Evolutionary conservation across 2,113 vertebrate species (phyloP).

Genomic region (Grallaria varia): DNA sequence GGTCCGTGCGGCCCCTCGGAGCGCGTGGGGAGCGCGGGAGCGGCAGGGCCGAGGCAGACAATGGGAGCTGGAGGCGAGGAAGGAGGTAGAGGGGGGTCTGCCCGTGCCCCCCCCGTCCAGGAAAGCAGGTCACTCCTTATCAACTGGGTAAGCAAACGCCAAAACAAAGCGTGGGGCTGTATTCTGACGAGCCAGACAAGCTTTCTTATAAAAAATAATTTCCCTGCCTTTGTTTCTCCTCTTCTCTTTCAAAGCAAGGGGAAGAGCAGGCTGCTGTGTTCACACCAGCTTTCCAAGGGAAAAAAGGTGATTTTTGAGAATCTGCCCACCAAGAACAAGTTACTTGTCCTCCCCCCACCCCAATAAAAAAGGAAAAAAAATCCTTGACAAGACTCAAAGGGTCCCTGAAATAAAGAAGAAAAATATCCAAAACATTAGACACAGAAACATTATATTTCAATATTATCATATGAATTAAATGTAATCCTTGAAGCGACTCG

Average conservation of each 20-base stretch:
- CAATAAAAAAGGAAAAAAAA: neutral
- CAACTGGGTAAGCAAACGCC: constrained; percentile 40
- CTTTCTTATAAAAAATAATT: constrained; percentile 65
- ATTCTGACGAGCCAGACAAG: constrained; percentile 60
- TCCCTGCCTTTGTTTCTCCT: constrained; percentile 60
- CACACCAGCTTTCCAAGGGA: constrained; percentile 5
- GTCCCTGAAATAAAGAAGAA: constrained; percentile 70
- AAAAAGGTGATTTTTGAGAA: constrained; percentile 69
- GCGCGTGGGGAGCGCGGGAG: neutral
- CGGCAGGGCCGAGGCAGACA: neutral
- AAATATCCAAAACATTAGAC: constrained; percentile 74
- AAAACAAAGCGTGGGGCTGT: constrained; percentile 64
- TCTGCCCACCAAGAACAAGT: constrained; percentile 34
- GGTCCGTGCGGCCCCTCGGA: neutral
- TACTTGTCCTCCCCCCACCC: constrained; percentile 28
- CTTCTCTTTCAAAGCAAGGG: neutral
- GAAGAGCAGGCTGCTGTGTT: constrained; percentile 44
- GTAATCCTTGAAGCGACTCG: constrained; percentile 80
- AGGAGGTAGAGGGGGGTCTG: constrained; percentile 31
- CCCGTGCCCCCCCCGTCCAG: neutral
- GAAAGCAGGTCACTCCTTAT: constrained; percentile 33
- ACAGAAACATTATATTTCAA: constrained; percentile 79
- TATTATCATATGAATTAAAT: constrained; percentile 85
- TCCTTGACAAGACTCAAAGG: constrained; percentile 58
- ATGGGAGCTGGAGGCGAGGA: neutral